A percentile compares a stretch with the other conserved stretches of the same genome.
These are phyloP conservation scores for Elymnias hypermnestra DNA, from an alignment of 1,140 invertebrate species.

Conservation along the genomic window DNA sequence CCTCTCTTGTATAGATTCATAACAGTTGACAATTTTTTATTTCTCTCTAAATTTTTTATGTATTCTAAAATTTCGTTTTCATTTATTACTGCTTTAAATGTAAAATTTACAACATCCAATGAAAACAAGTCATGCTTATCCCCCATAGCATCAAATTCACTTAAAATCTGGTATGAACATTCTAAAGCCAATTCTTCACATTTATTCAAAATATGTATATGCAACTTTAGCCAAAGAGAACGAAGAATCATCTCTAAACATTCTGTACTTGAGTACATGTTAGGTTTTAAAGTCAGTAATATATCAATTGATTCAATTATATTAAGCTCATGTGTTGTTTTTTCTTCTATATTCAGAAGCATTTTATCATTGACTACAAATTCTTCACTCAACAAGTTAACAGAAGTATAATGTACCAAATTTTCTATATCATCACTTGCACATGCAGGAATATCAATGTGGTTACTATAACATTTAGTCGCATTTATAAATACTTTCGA, in stretches of 20 bases:
- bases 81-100: constrained; percentile 57
- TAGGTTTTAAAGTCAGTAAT: constrained; percentile 62
- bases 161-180: constrained; percentile 57
- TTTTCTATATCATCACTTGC: constrained; percentile 68
- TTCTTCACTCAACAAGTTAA: constrained; percentile 81
- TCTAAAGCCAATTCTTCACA: constrained; percentile 61
- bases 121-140: constrained; percentile 47
- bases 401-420: constrained; percentile 76
- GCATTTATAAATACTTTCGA: constrained; percentile 78
- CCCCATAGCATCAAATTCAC: constrained; percentile 66
- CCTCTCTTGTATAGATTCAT: constrained; percentile 79
- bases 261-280: constrained; percentile 49
- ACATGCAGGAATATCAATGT: constrained; percentile 76
- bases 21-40: constrained; percentile 69
- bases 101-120: constrained; percentile 57
- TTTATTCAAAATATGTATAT: constrained; percentile 59
- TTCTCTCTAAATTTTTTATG: constrained; percentile 65
- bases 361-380: constrained; percentile 78
- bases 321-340: constrained; percentile 43
- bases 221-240: constrained; percentile 63
- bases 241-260: constrained; percentile 54
- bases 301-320: constrained; percentile 59
- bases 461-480: constrained; percentile 75
- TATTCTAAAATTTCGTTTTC: constrained; percentile 48
- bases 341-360: constrained; percentile 42